Base-by-base conservation (phyloP, 2,113 vertebrate species). In the Panurus biarmicus region DNA sequence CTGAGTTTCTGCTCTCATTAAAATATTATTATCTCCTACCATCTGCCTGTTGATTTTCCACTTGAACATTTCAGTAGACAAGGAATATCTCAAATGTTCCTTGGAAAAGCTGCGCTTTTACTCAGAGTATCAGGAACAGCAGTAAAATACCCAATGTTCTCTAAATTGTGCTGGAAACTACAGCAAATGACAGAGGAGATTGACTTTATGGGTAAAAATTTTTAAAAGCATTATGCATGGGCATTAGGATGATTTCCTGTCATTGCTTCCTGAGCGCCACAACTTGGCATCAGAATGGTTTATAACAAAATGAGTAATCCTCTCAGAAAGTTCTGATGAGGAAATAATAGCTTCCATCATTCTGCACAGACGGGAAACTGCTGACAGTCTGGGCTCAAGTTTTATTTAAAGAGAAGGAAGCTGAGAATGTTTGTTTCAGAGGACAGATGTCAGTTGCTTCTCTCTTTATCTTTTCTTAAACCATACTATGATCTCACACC, bases 1-100 rank as follows among this genome's bases (percentile, higher is more conserved):
- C 36, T 85, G 45, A 65, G 16, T 60, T 85, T 95, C 81, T 94
- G 25, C 60, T 85, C 26, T 78, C 78, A 90, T 96, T 95, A 94
- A 84, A 91, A 47, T 80, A 74, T 91, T 94, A 91, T 87, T 87
- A 40, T 92, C 64, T 86, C 70, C 67, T 67, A 44, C 75, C 56
- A 91, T 94, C 91, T 94, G 74, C 45, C 81, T 75, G 35, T 77
- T 94, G 81, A 76, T 82, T 94, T 95, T 90, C 47, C 50, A 91
- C 47, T 94, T 48, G 15, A 94, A 94, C 53, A 74, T 96, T 91
- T 94, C 69, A 50, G 40, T 31, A 94, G 54, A n/a, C 42, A 94
- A 73, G 44, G 48, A 91, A 83, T 83, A 74, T 81, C 60, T 56
- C 12, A 93, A 83, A 94, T 58, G 24, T 61, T 89, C 51, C 40